Percentiles rank a stretch among this genome's conserved stretches.
phyloP scores from a whole-genome alignment of 2,113 vertebrate genomes.

The Lycocorax pyrrhopterus region DNA sequence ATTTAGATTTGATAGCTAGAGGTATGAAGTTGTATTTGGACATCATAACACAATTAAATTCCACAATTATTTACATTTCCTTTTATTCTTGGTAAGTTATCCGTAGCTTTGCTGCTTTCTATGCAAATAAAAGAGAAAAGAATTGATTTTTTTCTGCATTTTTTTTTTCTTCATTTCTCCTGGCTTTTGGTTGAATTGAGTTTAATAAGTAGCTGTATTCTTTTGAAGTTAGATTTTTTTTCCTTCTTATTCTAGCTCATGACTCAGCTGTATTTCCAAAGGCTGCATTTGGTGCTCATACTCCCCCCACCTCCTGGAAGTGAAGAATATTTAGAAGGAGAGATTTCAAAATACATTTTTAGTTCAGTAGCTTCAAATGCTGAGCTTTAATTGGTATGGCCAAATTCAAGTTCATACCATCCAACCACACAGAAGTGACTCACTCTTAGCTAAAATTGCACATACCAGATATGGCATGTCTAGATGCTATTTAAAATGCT shows the following conservation, averaged over 20 bases:
- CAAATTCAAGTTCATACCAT: not conserved
- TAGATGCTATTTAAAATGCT: not conserved
- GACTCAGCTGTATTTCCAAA: constrained; percentile 38
- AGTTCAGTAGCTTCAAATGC: not conserved
- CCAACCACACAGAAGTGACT: not conserved
- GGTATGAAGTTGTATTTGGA: not conserved
- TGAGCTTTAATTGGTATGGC: constrained; percentile 19
- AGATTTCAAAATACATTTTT: not conserved
- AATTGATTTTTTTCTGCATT: not conserved
- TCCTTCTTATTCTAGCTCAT: not conserved
- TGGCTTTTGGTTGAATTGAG: not conserved
- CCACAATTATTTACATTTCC: not conserved
- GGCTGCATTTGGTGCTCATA: not conserved
- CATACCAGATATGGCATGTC: not conserved
- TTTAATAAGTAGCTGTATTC: not conserved
- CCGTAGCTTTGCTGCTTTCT: not conserved
- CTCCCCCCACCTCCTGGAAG: not conserved
- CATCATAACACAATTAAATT: not conserved
- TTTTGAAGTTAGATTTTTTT: not conserved
- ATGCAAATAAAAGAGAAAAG: not conserved
- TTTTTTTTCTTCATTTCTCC: not conserved
- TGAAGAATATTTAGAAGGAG: not conserved
- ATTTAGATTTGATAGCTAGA: not conserved
- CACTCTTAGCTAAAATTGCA: not conserved
- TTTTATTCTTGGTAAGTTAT: not conserved